These are phyloP conservation scores for Acleris emargana DNA, from an alignment of 2,888 invertebrate genomes.

Conservation along the genomic window DNA sequence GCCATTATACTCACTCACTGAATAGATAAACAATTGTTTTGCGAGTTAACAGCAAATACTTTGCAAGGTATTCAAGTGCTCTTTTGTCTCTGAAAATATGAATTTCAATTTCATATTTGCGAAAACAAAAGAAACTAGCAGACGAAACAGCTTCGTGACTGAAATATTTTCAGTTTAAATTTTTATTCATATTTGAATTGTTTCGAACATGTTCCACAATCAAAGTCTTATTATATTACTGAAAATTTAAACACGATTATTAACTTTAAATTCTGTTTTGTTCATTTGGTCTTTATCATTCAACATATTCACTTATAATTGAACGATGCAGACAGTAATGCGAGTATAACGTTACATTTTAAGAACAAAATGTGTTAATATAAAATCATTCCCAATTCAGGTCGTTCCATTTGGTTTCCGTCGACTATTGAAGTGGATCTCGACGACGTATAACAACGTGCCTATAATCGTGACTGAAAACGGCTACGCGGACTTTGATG, in stretches of 20 bases:
- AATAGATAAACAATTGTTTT: not conserved
- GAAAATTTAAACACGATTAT: too few species aligned
- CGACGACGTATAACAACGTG: slow-evolving; percentile 77
- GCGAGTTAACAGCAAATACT: not conserved
- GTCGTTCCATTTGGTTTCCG: slow-evolving; percentile 84
- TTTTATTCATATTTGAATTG: not conserved
- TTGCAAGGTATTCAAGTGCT: not conserved
- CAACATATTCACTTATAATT: too few species aligned
- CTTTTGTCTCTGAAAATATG: not conserved
- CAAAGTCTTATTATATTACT: too few species aligned
- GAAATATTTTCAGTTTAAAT: not conserved
- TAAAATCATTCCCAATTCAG: slow-evolving; percentile 50
- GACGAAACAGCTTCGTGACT: not conserved
- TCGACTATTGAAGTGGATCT: slow-evolving; percentile 80
- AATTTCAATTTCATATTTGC: too few species aligned
- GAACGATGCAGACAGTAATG: not conserved
- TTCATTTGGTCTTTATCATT: too few species aligned
- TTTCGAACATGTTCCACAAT: too few species aligned
- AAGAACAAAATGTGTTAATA: not conserved
- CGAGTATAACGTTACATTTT: not conserved
- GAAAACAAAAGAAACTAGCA: not conserved
- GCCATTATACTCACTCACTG: slow-evolving; percentile 8
- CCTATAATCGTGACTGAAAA: slow-evolving; percentile 83
- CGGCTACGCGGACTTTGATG: slow-evolving; percentile 80
- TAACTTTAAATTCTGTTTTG: too few species aligned